A percentile compares a stretch with the other conserved stretches of the same genome.
These are phyloP conservation scores for Orientallactaga sibirica DNA, from an alignment of 2,797 vertebrate species.

Conservation along the genomic window DNA sequence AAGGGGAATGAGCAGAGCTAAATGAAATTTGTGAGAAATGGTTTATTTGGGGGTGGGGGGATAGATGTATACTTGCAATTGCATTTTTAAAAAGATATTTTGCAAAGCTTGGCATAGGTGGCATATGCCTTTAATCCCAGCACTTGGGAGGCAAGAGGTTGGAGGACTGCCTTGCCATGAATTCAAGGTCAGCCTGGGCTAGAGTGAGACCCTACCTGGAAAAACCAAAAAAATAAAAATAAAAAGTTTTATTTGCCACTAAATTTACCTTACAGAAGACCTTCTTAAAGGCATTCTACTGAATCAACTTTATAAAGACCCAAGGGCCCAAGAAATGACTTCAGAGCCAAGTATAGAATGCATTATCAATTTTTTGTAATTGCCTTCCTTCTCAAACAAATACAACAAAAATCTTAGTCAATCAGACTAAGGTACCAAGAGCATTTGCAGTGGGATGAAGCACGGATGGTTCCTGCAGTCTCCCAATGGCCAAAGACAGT, in stretches of 20 bases:
- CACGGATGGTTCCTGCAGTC: neutral
- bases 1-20: neutral
- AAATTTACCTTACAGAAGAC: slow-evolving; percentile 33
- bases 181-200: too few species aligned
- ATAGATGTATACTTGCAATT: slow-evolving; percentile 22
- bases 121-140: too few species aligned
- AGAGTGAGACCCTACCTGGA: too few species aligned
- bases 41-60: neutral
- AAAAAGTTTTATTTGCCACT: neutral
- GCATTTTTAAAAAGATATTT: slow-evolving; percentile 34
- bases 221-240: too few species aligned
- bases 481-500: neutral
- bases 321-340: slow-evolving; percentile 35
- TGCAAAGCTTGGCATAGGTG: too few species aligned
- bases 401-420: slow-evolving; percentile 25
- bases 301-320: neutral
- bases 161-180: too few species aligned
- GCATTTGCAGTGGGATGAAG: neutral
- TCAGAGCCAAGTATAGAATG: slow-evolving; percentile 46
- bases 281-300: neutral
- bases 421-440: slow-evolving; percentile 15
- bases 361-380: slow-evolving; percentile 39
- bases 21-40: slow-evolving; percentile 29
- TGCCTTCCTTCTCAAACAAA: slow-evolving; percentile 30
- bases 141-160: neutral